phyloP scores from a whole-genome alignment of 2,113 vertebrate species.

The Alligator sinensis region DNA sequence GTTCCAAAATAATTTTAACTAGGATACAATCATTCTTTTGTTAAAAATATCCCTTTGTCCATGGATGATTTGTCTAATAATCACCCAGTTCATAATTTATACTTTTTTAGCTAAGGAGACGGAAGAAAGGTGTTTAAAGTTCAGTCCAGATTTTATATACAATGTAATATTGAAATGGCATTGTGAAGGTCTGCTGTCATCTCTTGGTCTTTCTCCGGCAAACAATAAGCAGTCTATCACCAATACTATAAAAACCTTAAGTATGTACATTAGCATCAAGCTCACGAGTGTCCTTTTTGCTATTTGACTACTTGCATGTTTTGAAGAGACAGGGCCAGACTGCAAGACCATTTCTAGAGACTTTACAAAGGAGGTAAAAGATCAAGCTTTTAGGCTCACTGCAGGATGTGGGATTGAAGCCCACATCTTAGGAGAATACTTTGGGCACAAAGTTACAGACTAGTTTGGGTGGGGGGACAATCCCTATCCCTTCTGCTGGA shows the following conservation, averaged over 20 bases:
- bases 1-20: constrained; percentile 61
- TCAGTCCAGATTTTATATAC: constrained; percentile 11
- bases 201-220: not conserved
- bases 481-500: no score
- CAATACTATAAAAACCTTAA: constrained; percentile 5
- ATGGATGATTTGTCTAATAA: constrained; percentile 50
- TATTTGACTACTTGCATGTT: not conserved
- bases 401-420: no score
- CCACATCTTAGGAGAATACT: no score
- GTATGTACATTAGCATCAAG: not conserved
- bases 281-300: not conserved
- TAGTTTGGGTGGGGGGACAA: no score
- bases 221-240: not conserved
- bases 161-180: constrained; percentile 13
- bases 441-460: no score
- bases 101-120: constrained; percentile 32
- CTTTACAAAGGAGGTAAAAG: no score
- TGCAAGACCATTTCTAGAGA: not conserved
- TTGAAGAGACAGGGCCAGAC: not conserved
- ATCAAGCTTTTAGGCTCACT: no score
- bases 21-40: constrained; percentile 62
- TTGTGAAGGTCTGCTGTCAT: not conserved
- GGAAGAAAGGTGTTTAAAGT: constrained; percentile 47
- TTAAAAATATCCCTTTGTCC: constrained; percentile 33
- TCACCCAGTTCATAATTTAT: constrained; percentile 49